Base-by-base conservation (phyloP, 2,113 vertebrate species). In the Carassius carassius region DNA sequence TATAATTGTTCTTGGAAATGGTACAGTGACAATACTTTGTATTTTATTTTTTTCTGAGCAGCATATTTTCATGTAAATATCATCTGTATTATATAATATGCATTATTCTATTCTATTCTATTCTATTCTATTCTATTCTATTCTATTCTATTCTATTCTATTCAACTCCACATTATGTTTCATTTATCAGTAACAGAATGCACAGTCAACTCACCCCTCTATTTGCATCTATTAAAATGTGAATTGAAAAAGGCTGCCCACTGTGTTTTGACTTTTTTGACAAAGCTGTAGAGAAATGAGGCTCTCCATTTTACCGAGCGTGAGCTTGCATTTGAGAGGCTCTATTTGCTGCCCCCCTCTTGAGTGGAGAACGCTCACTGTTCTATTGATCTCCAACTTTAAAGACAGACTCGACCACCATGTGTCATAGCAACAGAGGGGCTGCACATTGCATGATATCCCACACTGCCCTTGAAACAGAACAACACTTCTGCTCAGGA, bases 301-400 rank as follows among this genome's bases (percentile, higher is more conserved):
- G 44, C 49, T 67, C 35, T 78, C 19, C 69, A 58, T 54, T 85
- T 72, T 72, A 80, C 16, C 65, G 49, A 21, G 23, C 60, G 41
- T 85, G 78, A 74, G 41, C 58, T n/a, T 76, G 78, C 78, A 86
- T 76, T 75, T 41, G 19, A 81, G 56, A 17, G 21, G 5, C 44
- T 81, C 21, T 67, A 80, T 85, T 85, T 81, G 84, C 70, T 81
- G 56, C 62, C 62, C 37, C 51, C 41, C 35, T 70, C 47, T 32
- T 23, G 29, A 67, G 37, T 37, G 41, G 21, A 81, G 74, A 81
- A 83, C 81, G 12, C 84, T 81, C 60, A 63, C 76, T 72, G 69
- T 84, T 72, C 84, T 76, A 84, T 86, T 86, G 84, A 86, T 84
- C 81, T 88, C 81, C 44, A 60, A 62, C 79, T 88, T 85, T 80